Evolutionary conservation across 2,113 vertebrate species (phyloP).

Genomic region (Pseudonaja textilis): DNA sequence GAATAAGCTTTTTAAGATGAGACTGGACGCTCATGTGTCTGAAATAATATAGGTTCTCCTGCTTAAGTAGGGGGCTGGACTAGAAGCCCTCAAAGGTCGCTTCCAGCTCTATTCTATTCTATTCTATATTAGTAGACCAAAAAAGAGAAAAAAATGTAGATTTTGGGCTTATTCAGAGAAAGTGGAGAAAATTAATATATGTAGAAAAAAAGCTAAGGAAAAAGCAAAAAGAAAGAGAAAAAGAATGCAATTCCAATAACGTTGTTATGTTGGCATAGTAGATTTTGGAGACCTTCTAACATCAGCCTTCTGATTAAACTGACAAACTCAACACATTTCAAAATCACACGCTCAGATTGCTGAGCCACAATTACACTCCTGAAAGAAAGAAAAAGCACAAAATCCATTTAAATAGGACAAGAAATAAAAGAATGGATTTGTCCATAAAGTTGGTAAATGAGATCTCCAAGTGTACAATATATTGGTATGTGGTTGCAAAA

Average conservation of each 20-base stretch:
- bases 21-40: no score
- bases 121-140: not conserved
- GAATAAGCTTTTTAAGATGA: no score
- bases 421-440: not conserved
- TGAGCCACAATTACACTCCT: not conserved
- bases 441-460: not conserved
- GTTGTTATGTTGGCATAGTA: not conserved
- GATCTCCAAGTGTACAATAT: not conserved
- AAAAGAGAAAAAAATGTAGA: not conserved
- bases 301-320: not conserved
- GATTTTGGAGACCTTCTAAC: not conserved
- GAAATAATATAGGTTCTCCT: no score
- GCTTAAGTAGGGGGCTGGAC: no score
- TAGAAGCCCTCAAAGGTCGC: no score
- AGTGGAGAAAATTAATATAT: not conserved
- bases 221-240: not conserved
- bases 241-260: not conserved
- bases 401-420: not conserved
- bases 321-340: not conserved
- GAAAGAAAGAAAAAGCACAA: not conserved
- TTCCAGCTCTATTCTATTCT: no score
- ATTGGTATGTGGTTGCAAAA: not conserved
- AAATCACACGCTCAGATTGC: not conserved
- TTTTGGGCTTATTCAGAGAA: not conserved
- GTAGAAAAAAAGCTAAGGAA: not conserved